phyloP scores from a whole-genome alignment of 2,888 invertebrate genomes.

The Psylliodes chrysocephalus region DNA sequence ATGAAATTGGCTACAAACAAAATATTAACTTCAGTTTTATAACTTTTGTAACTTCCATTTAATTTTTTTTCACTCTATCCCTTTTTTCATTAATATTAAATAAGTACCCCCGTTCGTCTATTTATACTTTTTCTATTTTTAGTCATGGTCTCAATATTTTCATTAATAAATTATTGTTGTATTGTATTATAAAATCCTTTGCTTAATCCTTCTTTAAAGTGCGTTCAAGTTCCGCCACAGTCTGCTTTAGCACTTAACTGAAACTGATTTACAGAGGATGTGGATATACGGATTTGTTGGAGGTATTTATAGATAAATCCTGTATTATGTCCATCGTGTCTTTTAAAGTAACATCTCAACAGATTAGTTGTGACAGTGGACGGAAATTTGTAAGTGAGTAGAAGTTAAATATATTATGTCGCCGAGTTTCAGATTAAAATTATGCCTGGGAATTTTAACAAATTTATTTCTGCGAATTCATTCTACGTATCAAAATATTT shows the following conservation, averaged over 20 bases:
- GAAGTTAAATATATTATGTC: neutral
- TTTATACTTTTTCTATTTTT: too few relatives aligned
- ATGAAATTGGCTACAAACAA: too few relatives aligned
- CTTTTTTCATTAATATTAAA: too few relatives aligned
- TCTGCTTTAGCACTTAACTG: slow-evolving; percentile 5
- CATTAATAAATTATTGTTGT: too few relatives aligned
- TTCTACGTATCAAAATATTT: too few relatives aligned
- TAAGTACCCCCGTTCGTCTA: too few relatives aligned
- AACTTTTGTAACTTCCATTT: too few relatives aligned
- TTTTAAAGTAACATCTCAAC: slow-evolving; percentile 7
- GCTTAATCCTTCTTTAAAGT: neutral
- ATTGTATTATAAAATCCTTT: too few relatives aligned
- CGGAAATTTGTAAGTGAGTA: slow-evolving; percentile 2
- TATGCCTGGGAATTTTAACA: neutral
- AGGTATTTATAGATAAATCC: slow-evolving; percentile 20
- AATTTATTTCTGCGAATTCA: neutral
- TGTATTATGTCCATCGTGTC: slow-evolving; percentile 14
- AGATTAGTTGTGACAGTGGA: slow-evolving; percentile 17
- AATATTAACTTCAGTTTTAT: too few relatives aligned
- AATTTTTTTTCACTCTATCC: too few relatives aligned
- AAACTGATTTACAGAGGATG: slow-evolving; percentile 23
- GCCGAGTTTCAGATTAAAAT: neutral
- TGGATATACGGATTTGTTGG: slow-evolving; percentile 13
- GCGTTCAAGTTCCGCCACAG: neutral
- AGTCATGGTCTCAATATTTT: too few relatives aligned